Base-by-base conservation (phyloP, 2,113 vertebrate genomes). In the Peucedramus taeniatus region DNA sequence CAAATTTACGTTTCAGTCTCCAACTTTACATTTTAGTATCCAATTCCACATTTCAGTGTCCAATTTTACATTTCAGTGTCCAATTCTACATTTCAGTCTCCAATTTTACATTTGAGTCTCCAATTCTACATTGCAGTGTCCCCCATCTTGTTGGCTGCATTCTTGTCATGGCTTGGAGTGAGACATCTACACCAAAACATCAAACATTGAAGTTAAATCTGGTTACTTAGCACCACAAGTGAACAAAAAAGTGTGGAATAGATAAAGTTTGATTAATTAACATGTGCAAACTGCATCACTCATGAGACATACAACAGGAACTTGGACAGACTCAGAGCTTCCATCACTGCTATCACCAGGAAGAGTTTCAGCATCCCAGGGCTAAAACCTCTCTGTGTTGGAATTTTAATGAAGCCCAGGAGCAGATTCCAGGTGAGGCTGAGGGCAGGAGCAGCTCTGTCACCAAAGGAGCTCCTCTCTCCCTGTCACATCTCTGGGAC, bases 51-150 rank as follows among this genome's bases (percentile, higher is more conserved):
- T 37, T 22, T 20, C 3, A 37, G 11, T 10, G 0, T 8, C 26
- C 33, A 23, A 2, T 28, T 30, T 1, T 30, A 21, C 28, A 47
- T 37, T 21, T 20, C 8, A 30, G 3, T 7, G 0, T 57, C 26
- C 19, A 45, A 3, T 44, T 72, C 0, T 20, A 15, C 14, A 44
- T 72, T 27, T 27, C 4, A n/a, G 1, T 3, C 0, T 21, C 39
- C 17, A 15, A 4, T 12, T 76, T 1, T 3, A 4, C 42, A 57
- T 37, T 21, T 26, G 28, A 47, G 8, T 23, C 5, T 23, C 71
- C 54, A 17, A 3, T 11, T 68, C 3, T 3, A 17, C 45, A 35
- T 44, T 35, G 35, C 37, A 51, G 37, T 10, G 18, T 50, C n/a
- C 27, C 33, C 40, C 22, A 6, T 18, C 60, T 82, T 1, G 0